Base-by-base conservation (phyloP, 1,140 invertebrate species). In the Pseudomyrmex gracilis region DNA sequence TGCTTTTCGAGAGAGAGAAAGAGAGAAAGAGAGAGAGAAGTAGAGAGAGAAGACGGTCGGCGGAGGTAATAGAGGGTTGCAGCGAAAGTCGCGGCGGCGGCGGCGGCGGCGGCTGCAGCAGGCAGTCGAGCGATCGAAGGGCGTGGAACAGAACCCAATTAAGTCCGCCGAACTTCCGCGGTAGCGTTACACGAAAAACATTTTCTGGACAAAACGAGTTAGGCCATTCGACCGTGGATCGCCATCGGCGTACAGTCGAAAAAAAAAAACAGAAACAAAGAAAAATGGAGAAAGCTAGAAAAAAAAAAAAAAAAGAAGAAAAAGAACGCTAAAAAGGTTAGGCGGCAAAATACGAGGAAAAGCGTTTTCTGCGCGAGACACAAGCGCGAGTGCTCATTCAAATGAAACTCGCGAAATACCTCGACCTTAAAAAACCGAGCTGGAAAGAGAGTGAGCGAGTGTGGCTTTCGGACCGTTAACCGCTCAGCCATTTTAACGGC, bases 121-220 rank as follows among this genome's bases (percentile, higher is more conserved):
- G 73, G 61, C 45, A 64, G 77, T 57, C 86, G 86, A 73, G 73
- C 84, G 87, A 89, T 88, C 87, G 87, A 88, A 89, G 83, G 64
- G 78, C 87, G 78, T 85, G 84, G 84, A 88, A 89, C 87, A 89
- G 87, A 88, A 88, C 83, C 86, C 87, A 88, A 88, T 88, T 88
- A 88, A 87, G 87, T 88, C 76, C 83, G 83, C 57, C 83, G n/a
- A 87, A 88, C 83, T 87, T 87, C 67, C 87, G 86, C 45, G 64
- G 60, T 61, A 70, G 34, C 76, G 76, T 88, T 87, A 88, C 87
- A 87, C 66, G 87, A 77, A 85, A 88, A 88, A 87, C 87, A 88
- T 88, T 88, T 88, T 88, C 87, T 82, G 83, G 64, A 68, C 82
- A 87, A 87, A 88, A 88, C 76, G 53, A 84, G 86, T 87, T 88